phyloP scores from a whole-genome alignment of 2,888 invertebrate species.

The Carterocephalus palaemon region DNA sequence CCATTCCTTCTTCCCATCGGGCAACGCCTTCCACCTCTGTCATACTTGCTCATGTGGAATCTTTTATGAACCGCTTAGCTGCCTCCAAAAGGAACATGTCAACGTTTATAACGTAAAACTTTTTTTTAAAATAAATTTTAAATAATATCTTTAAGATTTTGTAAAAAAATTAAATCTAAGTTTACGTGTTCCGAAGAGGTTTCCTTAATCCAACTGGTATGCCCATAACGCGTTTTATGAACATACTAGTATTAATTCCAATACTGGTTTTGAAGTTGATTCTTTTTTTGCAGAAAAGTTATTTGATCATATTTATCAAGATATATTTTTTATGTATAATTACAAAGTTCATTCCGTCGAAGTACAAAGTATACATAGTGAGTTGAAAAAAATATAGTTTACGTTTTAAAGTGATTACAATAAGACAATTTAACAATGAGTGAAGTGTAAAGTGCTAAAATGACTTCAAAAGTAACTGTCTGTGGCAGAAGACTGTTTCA shows the following conservation, averaged over 20 bases:
- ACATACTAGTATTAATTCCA: conserved; percentile 59
- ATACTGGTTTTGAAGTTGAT: conserved; percentile 48
- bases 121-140: neutral
- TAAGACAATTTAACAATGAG: conserved; percentile 47
- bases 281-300: conserved; percentile 61
- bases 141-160: no score
- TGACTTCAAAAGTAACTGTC: conserved; percentile 52
- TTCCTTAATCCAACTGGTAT: conserved; percentile 53
- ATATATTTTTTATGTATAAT: conserved; percentile 66
- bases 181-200: conserved; percentile 61
- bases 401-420: conserved; percentile 43
- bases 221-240: conserved; percentile 65
- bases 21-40: conserved; percentile 79
- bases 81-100: conserved; percentile 60
- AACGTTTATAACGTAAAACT: conserved; percentile 32
- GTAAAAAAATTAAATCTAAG: conserved; percentile 29
- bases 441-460: conserved; percentile 55
- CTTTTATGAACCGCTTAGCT: conserved; percentile 72
- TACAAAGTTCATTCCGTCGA: conserved; percentile 65
- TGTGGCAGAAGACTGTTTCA: conserved; percentile 52
- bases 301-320: conserved; percentile 53
- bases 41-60: conserved; percentile 67
- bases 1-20: conserved; percentile 60
- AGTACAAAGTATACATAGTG: conserved; percentile 65
- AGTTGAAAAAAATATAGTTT: conserved; percentile 22